Base-by-base conservation (phyloP, 2,888 invertebrate genomes). In the Troides oblongomaculatus region DNA sequence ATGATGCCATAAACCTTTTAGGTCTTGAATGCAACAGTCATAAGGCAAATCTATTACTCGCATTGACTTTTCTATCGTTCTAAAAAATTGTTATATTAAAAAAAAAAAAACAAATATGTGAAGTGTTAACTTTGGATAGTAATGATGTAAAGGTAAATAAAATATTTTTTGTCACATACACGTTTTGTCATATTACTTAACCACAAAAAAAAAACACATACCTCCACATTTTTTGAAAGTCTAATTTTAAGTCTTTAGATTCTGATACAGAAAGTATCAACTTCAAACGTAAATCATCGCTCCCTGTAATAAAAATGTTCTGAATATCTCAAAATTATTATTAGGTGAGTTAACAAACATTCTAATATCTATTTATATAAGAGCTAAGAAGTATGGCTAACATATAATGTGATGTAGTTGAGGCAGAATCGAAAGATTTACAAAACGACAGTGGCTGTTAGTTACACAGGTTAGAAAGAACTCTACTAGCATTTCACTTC, bases 1-100 rank as follows among this genome's bases (percentile, higher is more conserved):
- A 70, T 91, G 86, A 63, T 88, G 89, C 92, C 93, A 93, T 56
- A 93, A 77, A 25, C 85, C 87, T 73, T 91, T 89, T 62, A 93
- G 82, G 69, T 92, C 92, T 74, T 89, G 90, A 60, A 93, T 82
- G 73, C 89, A 92, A 74, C 92, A 93, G 71, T 92, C 87, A 36
- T 74, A 75, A 0, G 93, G 92, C 36, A 93, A 73, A 23, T 87
- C 83, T 72, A 87, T 85, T 72, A 78, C 76, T 67, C 92, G 78
- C 79, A 93, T 78, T n/a, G 85, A 82, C 73, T 77, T 86, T 77
- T 93, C 93, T 17, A 93, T 84, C 39, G 83, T 80, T 72, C 93
- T 93, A 77, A 39, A 83, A 82, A 70, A 68, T 18, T 43, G 23
- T 39, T 39, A 56, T 58, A 58, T 64, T 21, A 3, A 58, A 57